These are phyloP conservation scores for Chymomyza procnemis DNA, from an alignment of 2,888 invertebrate genomes.

Conservation along the genomic window DNA sequence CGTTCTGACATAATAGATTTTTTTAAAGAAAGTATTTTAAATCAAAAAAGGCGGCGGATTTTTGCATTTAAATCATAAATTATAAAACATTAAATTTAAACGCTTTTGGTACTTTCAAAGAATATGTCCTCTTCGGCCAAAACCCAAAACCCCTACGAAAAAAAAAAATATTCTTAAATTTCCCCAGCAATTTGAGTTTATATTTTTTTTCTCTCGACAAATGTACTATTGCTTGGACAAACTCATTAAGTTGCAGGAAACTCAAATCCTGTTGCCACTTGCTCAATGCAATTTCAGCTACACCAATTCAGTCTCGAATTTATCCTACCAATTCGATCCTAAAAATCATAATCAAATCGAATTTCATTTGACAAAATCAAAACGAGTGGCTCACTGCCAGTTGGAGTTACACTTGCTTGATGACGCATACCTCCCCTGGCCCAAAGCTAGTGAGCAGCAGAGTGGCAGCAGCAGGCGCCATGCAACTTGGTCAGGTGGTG, in stretches of 20 bases:
- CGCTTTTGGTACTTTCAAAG: no score
- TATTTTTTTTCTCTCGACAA: background rate
- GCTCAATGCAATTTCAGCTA: conserved; percentile 47
- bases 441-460: conserved; percentile 34
- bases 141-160: no score
- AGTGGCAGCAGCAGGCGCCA: background rate
- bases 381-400: conserved; percentile 33
- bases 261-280: background rate
- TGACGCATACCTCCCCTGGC: background rate
- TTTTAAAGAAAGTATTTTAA: no score
- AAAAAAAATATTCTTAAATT: no score
- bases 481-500: background rate
- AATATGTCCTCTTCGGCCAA: no score
- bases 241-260: background rate
- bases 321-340: background rate
- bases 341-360: conserved; percentile 73
- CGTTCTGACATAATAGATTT: no score
- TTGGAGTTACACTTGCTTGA: conserved; percentile 4
- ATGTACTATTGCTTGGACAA: background rate
- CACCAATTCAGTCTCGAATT: background rate
- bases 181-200: no score
- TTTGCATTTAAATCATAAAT: no score
- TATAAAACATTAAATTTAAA: no score
- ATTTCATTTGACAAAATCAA: conserved; percentile 66
- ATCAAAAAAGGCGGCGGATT: no score